These are phyloP conservation scores for Erithacus rubecula DNA, from an alignment of 2,797 vertebrate species.

Conservation along the genomic window DNA sequence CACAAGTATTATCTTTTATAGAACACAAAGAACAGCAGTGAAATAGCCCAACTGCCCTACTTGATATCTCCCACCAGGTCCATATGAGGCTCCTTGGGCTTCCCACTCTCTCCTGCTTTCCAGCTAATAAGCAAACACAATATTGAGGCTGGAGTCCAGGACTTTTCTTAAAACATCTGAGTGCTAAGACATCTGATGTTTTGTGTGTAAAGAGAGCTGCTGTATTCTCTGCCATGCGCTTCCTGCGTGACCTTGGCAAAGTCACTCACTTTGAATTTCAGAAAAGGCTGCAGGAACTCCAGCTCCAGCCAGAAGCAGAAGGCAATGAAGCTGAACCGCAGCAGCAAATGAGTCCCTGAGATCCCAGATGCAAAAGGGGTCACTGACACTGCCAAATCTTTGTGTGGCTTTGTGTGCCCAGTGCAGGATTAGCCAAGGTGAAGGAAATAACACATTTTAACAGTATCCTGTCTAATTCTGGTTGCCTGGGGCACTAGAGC, in stretches of 20 bases:
- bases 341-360: conserved; percentile 22
- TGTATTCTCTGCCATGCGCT: background rate
- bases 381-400: background rate
- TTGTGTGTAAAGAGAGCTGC: background rate
- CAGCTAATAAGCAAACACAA: background rate
- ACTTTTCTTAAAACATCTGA: background rate
- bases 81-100: background rate
- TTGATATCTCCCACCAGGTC: background rate
- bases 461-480: background rate
- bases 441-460: background rate
- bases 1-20: background rate
- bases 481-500: background rate
- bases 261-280: conserved; percentile 2
- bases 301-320: background rate
- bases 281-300: background rate
- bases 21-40: background rate
- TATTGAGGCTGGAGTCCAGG: background rate
- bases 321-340: background rate
- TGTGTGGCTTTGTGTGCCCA: background rate
- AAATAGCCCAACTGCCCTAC: background rate
- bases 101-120: background rate
- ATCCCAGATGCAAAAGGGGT: background rate
- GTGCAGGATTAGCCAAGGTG: background rate
- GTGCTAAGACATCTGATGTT: background rate
- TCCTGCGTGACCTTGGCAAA: background rate